A percentile compares a stretch with the other conserved stretches of the same genome.
Evolutionary conservation across 2,888 invertebrate genomes (phyloP).

Genomic region (Mylabris sibirica): DNA sequence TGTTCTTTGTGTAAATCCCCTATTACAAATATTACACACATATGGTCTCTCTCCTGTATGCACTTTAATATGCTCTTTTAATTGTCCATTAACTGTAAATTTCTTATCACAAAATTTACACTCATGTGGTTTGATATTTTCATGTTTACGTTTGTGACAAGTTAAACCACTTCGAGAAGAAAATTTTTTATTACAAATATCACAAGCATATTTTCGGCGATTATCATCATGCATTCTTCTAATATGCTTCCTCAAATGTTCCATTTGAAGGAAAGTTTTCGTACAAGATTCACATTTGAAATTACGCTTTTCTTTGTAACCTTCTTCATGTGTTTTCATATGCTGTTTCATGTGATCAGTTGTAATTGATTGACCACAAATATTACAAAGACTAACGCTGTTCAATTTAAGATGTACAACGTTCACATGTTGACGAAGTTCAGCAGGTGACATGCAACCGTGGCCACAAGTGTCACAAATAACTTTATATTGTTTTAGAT

Average conservation of each 20-base stretch:
- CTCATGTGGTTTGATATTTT: slow-evolving; percentile 32
- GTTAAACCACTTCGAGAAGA: slow-evolving; percentile 48
- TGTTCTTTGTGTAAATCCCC: slow-evolving; percentile 63
- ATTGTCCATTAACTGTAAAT: slow-evolving; percentile 43
- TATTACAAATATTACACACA: slow-evolving; percentile 59
- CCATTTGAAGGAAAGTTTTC: slow-evolving; percentile 48
- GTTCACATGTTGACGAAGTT: slow-evolving; percentile 49
- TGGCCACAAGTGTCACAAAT: slow-evolving; percentile 57
- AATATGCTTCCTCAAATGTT: slow-evolving; percentile 46
- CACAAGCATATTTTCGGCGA: slow-evolving; percentile 42
- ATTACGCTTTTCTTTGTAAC: slow-evolving; percentile 44
- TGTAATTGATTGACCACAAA: slow-evolving; percentile 61
- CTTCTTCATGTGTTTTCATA: slow-evolving; percentile 51
- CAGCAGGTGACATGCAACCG: slow-evolving; percentile 49
- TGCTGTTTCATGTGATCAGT: slow-evolving; percentile 40
- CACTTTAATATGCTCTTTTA: slow-evolving; percentile 50
- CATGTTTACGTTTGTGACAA: slow-evolving; percentile 47
- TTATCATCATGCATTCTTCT: slow-evolving; percentile 47
- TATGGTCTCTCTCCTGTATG: slow-evolving; percentile 59
- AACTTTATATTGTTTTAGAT: slow-evolving; percentile 64
- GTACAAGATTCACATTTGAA: slow-evolving; percentile 49
- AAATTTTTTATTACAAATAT: slow-evolving; percentile 47
- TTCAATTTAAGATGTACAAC: slow-evolving; percentile 43
- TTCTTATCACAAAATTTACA: slow-evolving; percentile 52
- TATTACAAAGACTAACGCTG: slow-evolving; percentile 58